Evolutionary conservation across 2,888 invertebrate genomes (phyloP), one percentile per base, ranked within the genome.

Genomic region (Coelinius sp.): DNA sequence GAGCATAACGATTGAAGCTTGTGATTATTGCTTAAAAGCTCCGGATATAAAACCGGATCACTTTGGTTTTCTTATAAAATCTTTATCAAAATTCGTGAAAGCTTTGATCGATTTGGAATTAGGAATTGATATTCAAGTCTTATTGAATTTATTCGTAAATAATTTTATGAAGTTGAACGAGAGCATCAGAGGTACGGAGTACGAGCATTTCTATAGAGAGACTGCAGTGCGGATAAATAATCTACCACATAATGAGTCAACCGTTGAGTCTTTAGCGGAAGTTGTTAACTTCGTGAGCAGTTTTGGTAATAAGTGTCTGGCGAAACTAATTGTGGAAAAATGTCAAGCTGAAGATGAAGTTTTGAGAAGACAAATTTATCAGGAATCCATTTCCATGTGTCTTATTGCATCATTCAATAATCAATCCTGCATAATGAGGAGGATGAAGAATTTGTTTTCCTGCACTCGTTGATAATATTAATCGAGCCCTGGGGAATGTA

Each of bases 1-100:
- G 2, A 76, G 76, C 7, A 68, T 83, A 2, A 84, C 82, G 0
- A 75, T 82, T 6, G 83, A 85, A 38, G 80, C 81, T 0, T 81
- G 81, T 31, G 70, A 76, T 0, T 75, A 84, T 24, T 78, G 76
- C 31, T 64, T 87, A 4, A 81, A 83, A 52, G 84, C 79, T 53
- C 79, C 84, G 0, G 27, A 70, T 0, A 38, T 75, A 0, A 77
- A 75, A 35, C 73, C 79, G 0, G 77, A 83, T 27, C 75, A 79
- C 6, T 80, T 85, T 7, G 52, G 76, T 7, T 79, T 75, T 38
- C 44, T 86, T n/a, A 25, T 87, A 0, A 78, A 79, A 64, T 76
- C 76, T 20, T 63, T 82, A 1, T 68, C 69, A 0, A 35, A 56
- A 10, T 80, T 82, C 7, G 73, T 75, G 7, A 59, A 44, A 12